phyloP scores from a whole-genome alignment of 2,797 vertebrate species.

The Tamandua tetradactyla region DNA sequence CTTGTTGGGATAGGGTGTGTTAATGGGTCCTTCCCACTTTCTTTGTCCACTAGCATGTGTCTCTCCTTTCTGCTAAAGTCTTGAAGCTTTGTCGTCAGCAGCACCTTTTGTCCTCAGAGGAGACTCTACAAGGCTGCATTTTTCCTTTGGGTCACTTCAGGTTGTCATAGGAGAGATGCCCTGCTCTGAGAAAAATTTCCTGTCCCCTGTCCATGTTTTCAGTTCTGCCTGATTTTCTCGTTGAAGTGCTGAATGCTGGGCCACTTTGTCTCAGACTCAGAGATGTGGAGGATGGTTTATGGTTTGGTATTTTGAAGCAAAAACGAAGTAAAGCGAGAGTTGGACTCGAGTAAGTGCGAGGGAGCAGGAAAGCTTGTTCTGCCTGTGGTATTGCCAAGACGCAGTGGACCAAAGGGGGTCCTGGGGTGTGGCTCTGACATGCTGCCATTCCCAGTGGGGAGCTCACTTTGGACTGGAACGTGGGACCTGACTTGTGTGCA shows the following conservation, averaged over 20 bases:
- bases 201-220: neutral
- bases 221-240: fast-evolving
- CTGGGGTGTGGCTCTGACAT: neutral
- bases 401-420: too few relatives aligned
- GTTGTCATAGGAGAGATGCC: neutral
- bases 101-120: neutral
- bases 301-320: neutral
- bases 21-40: neutral
- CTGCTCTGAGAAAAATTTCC: neutral
- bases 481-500: fast-evolving
- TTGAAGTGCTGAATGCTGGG: neutral
- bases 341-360: neutral
- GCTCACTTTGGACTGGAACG: neutral
- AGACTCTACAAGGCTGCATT: neutral
- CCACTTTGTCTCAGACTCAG: neutral
- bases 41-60: too few relatives aligned
- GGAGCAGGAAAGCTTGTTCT: too few relatives aligned
- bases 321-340: neutral
- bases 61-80: neutral
- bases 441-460: neutral
- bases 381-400: neutral
- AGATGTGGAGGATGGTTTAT: neutral
- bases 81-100: too few relatives aligned
- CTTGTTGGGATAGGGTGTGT: neutral
- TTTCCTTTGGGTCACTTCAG: neutral